phyloP scores from a whole-genome alignment of 2,888 invertebrate genomes.

The Drosophila picticornis region DNA sequence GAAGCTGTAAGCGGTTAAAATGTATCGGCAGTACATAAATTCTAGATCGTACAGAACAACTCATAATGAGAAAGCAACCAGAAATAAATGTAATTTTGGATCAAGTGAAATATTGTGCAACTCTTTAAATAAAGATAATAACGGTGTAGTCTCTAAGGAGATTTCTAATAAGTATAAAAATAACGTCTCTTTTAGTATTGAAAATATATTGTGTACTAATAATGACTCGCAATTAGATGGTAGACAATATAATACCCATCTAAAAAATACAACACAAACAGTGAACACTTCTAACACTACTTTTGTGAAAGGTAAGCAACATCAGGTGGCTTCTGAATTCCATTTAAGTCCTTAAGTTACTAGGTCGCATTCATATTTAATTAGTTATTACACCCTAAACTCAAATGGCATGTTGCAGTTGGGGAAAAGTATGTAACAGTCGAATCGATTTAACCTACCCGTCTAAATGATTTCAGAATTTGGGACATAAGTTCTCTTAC shows the following conservation, averaged over 20 bases:
- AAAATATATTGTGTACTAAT: constrained; percentile 44
- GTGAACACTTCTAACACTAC: background rate
- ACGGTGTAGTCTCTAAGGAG: constrained; percentile 3
- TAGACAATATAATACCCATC: background rate
- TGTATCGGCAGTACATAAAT: constrained; percentile 20
- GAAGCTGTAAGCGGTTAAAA: constrained; percentile 29
- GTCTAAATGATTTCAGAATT: background rate
- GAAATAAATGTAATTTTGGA: background rate
- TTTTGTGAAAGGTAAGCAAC: constrained; percentile 19
- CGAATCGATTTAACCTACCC: background rate
- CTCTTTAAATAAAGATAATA: background rate
- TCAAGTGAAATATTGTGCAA: constrained; percentile 29
- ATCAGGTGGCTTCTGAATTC: background rate
- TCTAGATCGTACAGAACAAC: constrained; percentile 2
- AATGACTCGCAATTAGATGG: constrained; percentile 8
- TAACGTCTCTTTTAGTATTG: constrained; percentile 41
- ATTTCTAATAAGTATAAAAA: background rate
- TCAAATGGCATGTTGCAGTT: background rate
- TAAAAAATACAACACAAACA: constrained; percentile 9
- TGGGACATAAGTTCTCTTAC: background rate
- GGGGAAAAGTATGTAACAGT: background rate
- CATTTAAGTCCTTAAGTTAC: background rate
- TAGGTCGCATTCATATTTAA: background rate
- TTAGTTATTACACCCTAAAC: background rate
- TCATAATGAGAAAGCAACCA: background rate